Conservation (phyloP, 1,140 invertebrate species). For the Trinorchestia longiramus region DNA sequence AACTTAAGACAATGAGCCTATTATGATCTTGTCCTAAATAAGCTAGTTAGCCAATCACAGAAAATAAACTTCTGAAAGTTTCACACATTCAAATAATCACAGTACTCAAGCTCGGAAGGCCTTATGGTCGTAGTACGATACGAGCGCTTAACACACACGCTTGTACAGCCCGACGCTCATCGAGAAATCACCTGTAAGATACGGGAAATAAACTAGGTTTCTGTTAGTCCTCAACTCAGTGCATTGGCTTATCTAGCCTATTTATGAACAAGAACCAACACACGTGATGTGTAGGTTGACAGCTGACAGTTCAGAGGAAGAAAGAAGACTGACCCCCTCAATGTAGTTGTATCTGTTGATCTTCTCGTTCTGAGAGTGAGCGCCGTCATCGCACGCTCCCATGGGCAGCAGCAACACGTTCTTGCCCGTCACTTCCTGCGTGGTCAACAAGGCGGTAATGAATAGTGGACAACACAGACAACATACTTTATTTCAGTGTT, state of each 20-base stretch:
- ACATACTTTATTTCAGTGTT: too few species aligned
- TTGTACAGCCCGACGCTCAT: neutral
- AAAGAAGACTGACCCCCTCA: conserved; percentile 82
- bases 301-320: neutral
- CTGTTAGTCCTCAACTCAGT: neutral
- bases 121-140: neutral
- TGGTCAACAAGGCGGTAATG: neutral
- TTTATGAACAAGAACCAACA: neutral
- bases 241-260: neutral
- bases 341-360: conserved; percentile 89
- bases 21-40: neutral
- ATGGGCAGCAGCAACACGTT: conserved; percentile 93
- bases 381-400: conserved; percentile 94
- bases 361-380: conserved; percentile 99
- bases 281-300: neutral
- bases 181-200: neutral
- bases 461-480: neutral
- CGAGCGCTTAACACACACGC: neutral
- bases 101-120: neutral
- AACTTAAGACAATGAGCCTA: too few species aligned
- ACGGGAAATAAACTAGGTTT: neutral
- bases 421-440: conserved; percentile 80
- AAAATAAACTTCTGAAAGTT: too few species aligned
- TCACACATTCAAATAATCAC: neutral
- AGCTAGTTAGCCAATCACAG: neutral